These are phyloP conservation scores for Ceyx cyanopectus DNA, from an alignment of 2,113 vertebrate species.

Conservation along the genomic window DNA sequence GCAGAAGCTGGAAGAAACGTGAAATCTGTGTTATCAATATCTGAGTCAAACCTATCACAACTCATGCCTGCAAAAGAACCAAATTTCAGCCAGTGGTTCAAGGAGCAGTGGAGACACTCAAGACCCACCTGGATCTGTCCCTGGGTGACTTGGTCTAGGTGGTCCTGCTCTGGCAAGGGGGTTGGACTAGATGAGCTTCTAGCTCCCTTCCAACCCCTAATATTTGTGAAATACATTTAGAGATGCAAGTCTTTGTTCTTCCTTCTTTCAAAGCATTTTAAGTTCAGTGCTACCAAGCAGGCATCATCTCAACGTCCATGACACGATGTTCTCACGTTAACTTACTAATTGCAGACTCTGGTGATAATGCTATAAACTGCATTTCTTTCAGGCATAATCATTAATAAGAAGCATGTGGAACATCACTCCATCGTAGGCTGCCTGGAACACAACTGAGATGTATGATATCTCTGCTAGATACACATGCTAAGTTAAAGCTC, in stretches of 20 bases:
- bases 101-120: not conserved
- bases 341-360: not conserved
- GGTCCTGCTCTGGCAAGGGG: too few species aligned
- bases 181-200: too few species aligned
- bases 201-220: too few species aligned
- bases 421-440: not conserved
- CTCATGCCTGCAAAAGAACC: not conserved
- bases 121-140: too few species aligned
- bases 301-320: not conserved
- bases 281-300: not conserved
- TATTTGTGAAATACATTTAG: not conserved
- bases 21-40: not conserved
- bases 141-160: too few species aligned
- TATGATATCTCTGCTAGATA: not conserved
- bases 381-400: conserved; percentile 19
- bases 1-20: not conserved
- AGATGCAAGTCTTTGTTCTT: not conserved
- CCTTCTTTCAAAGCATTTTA: not conserved
- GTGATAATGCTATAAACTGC: not conserved
- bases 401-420: not conserved
- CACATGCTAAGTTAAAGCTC: conserved; percentile 3
- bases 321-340: not conserved
- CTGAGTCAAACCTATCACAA: not conserved
- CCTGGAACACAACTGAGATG: not conserved
- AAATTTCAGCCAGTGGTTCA: not conserved